These are phyloP conservation scores for Sebastes steindachneri DNA, from an alignment of 2,797 vertebrate species.

Conservation along the genomic window DNA sequence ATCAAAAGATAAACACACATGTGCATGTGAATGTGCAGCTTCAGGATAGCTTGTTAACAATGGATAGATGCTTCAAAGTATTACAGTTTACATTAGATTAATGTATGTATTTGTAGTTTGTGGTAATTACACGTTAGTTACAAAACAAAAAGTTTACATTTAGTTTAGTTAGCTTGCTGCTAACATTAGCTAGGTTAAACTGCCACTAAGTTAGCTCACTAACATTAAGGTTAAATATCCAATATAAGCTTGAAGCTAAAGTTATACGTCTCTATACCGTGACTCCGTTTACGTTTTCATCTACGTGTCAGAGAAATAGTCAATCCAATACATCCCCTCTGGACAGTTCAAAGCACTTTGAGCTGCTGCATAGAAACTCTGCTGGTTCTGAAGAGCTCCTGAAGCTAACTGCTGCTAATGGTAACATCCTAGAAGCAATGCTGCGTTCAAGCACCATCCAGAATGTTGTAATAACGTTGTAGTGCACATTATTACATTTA, in stretches of 20 bases:
- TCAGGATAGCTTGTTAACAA: not conserved
- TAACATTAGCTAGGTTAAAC: slow-evolving; percentile 24
- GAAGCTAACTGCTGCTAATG: slow-evolving; percentile 40
- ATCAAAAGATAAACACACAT: not conserved
- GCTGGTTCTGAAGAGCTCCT: not conserved
- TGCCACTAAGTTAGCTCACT: not conserved
- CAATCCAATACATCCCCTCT: not conserved
- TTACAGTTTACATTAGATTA: not conserved
- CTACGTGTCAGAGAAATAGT: not conserved
- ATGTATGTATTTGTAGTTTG: too few species aligned
- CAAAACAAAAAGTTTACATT: not conserved
- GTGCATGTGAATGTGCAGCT: not conserved
- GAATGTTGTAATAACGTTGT: not conserved
- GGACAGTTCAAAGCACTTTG: not conserved
- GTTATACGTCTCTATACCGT: not conserved
- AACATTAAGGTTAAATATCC: not conserved
- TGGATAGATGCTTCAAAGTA: not conserved
- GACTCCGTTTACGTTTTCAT: not conserved
- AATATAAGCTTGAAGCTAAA: not conserved
- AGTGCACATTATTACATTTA: not conserved
- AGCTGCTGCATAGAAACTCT: not conserved
- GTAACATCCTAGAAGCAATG: not conserved
- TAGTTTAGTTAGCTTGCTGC: not conserved
- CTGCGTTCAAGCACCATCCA: slow-evolving; percentile 26
- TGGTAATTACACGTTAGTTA: not conserved